These are phyloP conservation scores for Thera britannica DNA, from an alignment of 2,888 invertebrate genomes.

Conservation along the genomic window DNA sequence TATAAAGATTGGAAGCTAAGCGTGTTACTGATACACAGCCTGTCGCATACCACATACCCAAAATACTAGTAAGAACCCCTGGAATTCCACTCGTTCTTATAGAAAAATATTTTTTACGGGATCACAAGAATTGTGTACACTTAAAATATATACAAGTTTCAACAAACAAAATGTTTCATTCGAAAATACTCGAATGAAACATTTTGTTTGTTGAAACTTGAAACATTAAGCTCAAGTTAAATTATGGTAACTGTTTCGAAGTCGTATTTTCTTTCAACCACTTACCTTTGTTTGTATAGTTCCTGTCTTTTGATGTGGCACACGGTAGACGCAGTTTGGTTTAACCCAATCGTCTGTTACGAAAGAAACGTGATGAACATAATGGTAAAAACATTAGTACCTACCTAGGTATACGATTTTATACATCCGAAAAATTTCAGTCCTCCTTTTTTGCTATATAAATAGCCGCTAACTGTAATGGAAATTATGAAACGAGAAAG, in stretches of 20 bases:
- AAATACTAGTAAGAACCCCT: no score
- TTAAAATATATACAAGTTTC: no score
- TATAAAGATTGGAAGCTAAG: no score
- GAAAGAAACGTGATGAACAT: background rate
- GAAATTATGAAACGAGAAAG: conserved; percentile 7
- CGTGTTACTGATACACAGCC: no score
- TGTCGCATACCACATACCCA: no score
- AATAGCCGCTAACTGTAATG: background rate
- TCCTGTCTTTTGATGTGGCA: conserved; percentile 1
- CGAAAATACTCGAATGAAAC: background rate
- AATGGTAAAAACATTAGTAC: no score
- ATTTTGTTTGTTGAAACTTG: conserved; percentile 5
- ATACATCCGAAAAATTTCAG: no score
- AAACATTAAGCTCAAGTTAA: background rate
- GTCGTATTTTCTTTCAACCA: conserved; percentile 3
- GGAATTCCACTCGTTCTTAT: background rate
- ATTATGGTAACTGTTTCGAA: conserved; percentile 10
- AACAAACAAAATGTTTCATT: no score
- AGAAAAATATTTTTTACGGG: conserved; percentile 4
- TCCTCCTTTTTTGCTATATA: no score
- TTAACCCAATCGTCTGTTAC: no score
- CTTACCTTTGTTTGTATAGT: background rate
- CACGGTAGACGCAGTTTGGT: no score
- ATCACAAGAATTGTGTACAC: background rate
- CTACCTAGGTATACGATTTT: no score